These are phyloP conservation scores for Mus spicilegus DNA, from an alignment of 2,113 vertebrate species.

Conservation along the genomic window DNA sequence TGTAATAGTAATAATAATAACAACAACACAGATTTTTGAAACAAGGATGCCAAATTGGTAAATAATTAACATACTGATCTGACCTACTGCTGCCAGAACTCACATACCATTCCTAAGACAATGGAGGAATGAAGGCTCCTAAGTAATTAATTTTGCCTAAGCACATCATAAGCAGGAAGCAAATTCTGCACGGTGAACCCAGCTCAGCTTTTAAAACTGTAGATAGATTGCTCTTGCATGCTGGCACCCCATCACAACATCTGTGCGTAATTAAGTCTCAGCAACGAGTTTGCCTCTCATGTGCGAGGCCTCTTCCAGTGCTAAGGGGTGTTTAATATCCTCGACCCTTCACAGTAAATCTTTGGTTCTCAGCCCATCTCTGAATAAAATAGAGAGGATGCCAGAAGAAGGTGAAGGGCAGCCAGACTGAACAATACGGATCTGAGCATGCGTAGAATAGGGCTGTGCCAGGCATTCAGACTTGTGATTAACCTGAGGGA, in stretches of 20 bases:
- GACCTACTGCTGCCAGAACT: conserved; percentile 74
- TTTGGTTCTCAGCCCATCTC: not conserved
- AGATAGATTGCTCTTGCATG: conserved; percentile 84
- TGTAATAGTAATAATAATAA: conserved; percentile 83
- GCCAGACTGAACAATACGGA: conserved; percentile 10
- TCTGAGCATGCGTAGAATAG: not conserved
- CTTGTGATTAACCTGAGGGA: not conserved
- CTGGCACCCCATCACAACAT: conserved; percentile 83
- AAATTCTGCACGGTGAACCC: conserved; percentile 82
- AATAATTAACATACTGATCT: conserved; percentile 82
- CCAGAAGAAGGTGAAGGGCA: conserved; percentile 37
- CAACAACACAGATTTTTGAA: conserved; percentile 69
- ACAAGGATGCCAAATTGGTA: conserved; percentile 81
- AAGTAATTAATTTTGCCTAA: conserved; percentile 85
- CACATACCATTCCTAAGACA: conserved; percentile 78
- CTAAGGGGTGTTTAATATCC: conserved; percentile 67
- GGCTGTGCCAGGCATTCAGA: not conserved
- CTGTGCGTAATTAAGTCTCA: conserved; percentile 84
- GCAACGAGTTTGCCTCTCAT: conserved; percentile 77
- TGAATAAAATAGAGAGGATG: conserved; percentile 60
- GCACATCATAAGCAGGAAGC: conserved; percentile 77
- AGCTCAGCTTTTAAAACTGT: conserved; percentile 85
- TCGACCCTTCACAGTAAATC: conserved; percentile 71
- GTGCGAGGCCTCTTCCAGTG: conserved; percentile 65
- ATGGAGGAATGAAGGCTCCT: conserved; percentile 64